Evolutionary conservation across 2,888 invertebrate species (phyloP).

Genomic region (Hyppa rectilinea): DNA sequence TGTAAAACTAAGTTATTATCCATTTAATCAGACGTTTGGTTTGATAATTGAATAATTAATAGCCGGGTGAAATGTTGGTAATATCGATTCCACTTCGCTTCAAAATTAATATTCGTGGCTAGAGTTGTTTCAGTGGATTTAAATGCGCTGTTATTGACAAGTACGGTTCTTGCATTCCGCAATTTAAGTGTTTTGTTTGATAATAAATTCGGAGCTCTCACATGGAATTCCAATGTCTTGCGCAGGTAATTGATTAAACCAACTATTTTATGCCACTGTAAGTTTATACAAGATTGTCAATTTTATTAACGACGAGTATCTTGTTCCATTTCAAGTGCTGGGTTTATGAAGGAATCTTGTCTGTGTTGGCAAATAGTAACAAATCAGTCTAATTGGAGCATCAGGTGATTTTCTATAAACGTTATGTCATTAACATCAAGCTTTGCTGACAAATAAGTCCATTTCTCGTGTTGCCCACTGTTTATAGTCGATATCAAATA

Average conservation of each 20-base stretch:
- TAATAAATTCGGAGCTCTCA: conserved; percentile 20
- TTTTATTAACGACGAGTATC: background rate
- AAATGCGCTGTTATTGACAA: conserved; percentile 10
- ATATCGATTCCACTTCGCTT: conserved; percentile 21
- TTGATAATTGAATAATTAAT: conserved; percentile 56
- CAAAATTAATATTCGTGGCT: conserved; percentile 24
- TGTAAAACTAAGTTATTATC: conserved; percentile 36
- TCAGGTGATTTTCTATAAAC: background rate
- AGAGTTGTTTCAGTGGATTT: conserved; percentile 30
- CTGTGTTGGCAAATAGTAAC: background rate
- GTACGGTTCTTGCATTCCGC: conserved; percentile 2
- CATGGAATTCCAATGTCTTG: conserved; percentile 9
- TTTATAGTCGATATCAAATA: background rate
- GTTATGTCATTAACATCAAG: background rate
- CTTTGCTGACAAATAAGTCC: background rate
- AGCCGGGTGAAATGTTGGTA: conserved; percentile 26
- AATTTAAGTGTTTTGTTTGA: conserved; percentile 18
- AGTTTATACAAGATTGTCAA: background rate
- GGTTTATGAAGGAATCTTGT: background rate
- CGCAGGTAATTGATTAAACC: background rate
- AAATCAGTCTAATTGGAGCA: background rate
- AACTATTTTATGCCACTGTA: background rate
- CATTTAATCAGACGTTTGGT: conserved; percentile 49
- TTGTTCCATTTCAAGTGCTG: background rate
- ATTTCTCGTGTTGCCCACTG: background rate